These are phyloP conservation scores for Rhinogobius similis DNA, from an alignment of 2,113 vertebrate genomes.

Conservation along the genomic window DNA sequence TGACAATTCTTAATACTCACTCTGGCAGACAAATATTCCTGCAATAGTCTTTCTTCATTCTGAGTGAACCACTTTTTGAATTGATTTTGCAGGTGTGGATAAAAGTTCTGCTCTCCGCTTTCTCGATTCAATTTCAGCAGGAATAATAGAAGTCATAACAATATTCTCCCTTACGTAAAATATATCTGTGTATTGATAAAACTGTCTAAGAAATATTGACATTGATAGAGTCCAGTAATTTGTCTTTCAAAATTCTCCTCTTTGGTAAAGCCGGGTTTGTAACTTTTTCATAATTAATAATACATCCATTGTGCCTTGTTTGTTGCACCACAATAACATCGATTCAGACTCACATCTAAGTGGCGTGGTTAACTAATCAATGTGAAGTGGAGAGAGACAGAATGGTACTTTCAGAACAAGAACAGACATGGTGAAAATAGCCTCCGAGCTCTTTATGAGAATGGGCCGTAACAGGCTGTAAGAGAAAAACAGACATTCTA, in stretches of 20 bases:
- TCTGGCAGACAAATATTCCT: conserved; percentile 1
- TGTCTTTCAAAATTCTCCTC: conserved; percentile 21
- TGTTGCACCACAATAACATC: conserved; percentile 60
- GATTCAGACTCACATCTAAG: conserved; percentile 73
- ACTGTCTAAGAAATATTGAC: conserved; percentile 2
- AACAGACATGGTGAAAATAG: conserved; percentile 31
- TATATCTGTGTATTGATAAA: neutral
- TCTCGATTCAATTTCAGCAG: neutral
- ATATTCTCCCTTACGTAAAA: conserved; percentile 2
- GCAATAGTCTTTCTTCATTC: conserved; percentile 1
- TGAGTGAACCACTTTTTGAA: neutral
- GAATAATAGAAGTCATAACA: neutral
- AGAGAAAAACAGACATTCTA: conserved; percentile 39
- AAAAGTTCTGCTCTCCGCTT: conserved; percentile 14
- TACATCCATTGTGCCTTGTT: conserved; percentile 49
- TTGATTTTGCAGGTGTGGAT: neutral
- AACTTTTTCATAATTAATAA: conserved; percentile 70
- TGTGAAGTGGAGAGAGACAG: conserved; percentile 47
- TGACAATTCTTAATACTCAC: conserved; percentile 25
- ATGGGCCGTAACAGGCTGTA: conserved; percentile 34
- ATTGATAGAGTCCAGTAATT: conserved; percentile 8
- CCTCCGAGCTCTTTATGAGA: conserved; percentile 39
- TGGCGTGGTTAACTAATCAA: conserved; percentile 74
- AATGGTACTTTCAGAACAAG: conserved; percentile 58
- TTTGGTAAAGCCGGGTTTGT: conserved; percentile 39